These are phyloP conservation scores for Acronicta leporina DNA, from an alignment of 2,888 invertebrate genomes.

Conservation along the genomic window DNA sequence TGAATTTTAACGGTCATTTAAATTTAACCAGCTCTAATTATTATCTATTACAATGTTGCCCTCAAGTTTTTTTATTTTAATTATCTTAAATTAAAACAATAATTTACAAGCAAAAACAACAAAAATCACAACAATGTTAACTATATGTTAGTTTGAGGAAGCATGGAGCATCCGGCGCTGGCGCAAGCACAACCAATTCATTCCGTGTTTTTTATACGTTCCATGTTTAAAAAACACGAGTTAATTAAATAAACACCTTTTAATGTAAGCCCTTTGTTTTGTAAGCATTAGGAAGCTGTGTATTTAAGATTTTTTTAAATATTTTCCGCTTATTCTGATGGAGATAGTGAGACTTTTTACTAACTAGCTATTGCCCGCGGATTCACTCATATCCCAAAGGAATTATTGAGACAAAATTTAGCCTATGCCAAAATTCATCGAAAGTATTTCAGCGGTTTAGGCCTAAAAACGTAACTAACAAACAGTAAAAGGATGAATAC, in stretches of 20 bases:
- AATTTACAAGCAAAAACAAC: slow-evolving; percentile 30
- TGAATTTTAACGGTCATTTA: too few species aligned
- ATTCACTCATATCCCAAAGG: too few species aligned
- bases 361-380: too few species aligned
- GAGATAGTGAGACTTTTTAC: slow-evolving; percentile 11
- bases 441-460: too few species aligned
- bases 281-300: slow-evolving; percentile 35
- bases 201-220: slow-evolving; percentile 57
- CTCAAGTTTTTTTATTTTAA: too few species aligned
- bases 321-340: slow-evolving; percentile 35
- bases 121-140: slow-evolving; percentile 38
- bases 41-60: too few species aligned
- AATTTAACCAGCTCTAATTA: too few species aligned
- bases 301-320: slow-evolving; percentile 16
- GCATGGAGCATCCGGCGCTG: slow-evolving; percentile 56
- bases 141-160: slow-evolving; percentile 59
- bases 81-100: not conserved
- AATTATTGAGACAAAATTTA: too few species aligned
- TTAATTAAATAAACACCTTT: slow-evolving; percentile 44
- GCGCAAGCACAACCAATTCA: slow-evolving; percentile 41
- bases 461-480: too few species aligned
- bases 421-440: too few species aligned
- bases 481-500: too few species aligned
- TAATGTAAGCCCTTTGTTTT: slow-evolving; percentile 59
- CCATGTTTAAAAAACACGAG: slow-evolving; percentile 25